phyloP scores from a whole-genome alignment of 2,888 invertebrate species.

The Patella pellucida region DNA sequence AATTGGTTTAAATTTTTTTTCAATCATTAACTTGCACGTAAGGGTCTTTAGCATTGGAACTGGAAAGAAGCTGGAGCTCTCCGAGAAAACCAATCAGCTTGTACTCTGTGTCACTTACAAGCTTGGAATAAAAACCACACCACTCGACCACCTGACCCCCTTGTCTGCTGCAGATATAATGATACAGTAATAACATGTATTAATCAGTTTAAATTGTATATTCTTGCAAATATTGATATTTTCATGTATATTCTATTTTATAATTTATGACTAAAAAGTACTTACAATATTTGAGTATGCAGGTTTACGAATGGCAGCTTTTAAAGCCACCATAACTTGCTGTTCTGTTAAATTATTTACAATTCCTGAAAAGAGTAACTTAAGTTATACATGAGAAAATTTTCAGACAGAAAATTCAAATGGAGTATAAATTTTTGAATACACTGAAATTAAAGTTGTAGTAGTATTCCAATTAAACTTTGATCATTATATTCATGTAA shows the following conservation, averaged over 20 bases:
- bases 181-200: background rate
- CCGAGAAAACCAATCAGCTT: too few species aligned
- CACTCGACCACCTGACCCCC: too few species aligned
- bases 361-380: constrained; percentile 72
- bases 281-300: constrained; percentile 78
- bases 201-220: background rate
- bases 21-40: too few species aligned
- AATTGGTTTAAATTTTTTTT: too few species aligned
- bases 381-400: constrained; percentile 15
- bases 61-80: too few species aligned
- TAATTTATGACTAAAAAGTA: constrained; percentile 13
- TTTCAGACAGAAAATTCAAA: background rate
- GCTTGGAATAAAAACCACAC: too few species aligned
- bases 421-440: background rate
- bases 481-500: too few species aligned
- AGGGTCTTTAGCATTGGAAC: too few species aligned
- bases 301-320: constrained; percentile 76
- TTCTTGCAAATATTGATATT: background rate
- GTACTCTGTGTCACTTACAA: too few species aligned
- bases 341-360: constrained; percentile 58
- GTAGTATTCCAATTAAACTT: too few species aligned
- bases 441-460: constrained; percentile 17
- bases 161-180: too few species aligned
- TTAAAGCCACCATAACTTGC: constrained; percentile 77
- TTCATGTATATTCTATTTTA: background rate